These are phyloP conservation scores for Stenotaenia linearis DNA, from an alignment of 2,888 invertebrate species.

Conservation along the genomic window DNA sequence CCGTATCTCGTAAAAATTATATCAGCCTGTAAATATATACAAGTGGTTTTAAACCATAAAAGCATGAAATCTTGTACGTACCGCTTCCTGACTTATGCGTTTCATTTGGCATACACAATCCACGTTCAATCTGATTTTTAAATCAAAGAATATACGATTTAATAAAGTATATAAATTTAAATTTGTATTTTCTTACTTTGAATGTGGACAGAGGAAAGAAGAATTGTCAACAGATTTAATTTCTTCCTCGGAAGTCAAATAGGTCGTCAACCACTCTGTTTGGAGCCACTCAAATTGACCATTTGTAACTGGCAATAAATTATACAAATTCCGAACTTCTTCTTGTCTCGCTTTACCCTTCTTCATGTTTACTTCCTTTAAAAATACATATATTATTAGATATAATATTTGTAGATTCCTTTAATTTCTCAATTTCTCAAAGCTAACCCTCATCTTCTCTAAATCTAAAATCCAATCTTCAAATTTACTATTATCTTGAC, in stretches of 20 bases:
- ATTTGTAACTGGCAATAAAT: conserved; percentile 37
- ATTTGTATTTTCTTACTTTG: conserved; percentile 29
- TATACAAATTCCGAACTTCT: conserved; percentile 41
- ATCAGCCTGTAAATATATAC: conserved; percentile 45
- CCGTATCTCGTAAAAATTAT: conserved; percentile 50
- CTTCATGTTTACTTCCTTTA: conserved; percentile 41
- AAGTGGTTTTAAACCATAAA: not conserved
- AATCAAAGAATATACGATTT: not conserved
- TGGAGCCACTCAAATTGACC: conserved; percentile 52
- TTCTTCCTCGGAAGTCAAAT: conserved; percentile 48
- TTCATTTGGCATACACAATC: conserved; percentile 50
- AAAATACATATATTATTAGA: not conserved
- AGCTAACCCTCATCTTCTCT: conserved; percentile 42
- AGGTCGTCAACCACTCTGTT: conserved; percentile 53
- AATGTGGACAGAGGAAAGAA: conserved; percentile 50
- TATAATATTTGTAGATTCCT: too few relatives aligned
- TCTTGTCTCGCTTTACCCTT: conserved; percentile 42
- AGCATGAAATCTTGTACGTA: conserved; percentile 39
- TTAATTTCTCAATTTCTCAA: not conserved
- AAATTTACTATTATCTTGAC: conserved; percentile 47
- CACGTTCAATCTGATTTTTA: conserved; percentile 49
- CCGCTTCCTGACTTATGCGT: conserved; percentile 47
- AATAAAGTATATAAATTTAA: not conserved
- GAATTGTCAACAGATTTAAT: conserved; percentile 51
- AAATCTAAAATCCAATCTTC: conserved; percentile 47